Conservation (phyloP, 2,888 invertebrate species). For the Plusia festucae region DNA sequence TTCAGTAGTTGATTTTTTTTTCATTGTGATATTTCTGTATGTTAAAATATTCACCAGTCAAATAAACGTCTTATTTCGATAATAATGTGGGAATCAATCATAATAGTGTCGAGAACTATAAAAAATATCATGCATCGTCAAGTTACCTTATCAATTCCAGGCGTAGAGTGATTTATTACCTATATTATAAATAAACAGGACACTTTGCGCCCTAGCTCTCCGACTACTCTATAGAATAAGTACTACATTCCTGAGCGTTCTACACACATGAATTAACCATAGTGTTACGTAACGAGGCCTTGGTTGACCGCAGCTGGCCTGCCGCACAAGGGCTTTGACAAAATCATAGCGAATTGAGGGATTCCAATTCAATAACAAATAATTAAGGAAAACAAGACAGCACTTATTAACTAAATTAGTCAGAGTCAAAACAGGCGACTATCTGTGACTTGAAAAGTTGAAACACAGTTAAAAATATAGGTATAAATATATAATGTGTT, state of each 20-base stretch:
- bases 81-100: no score
- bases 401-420: no score
- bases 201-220: constrained; percentile 30
- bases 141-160: constrained; percentile 8
- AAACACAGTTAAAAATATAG: no score
- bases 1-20: no score
- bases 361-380: no score
- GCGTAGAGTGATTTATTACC: constrained; percentile 28
- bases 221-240: constrained; percentile 47
- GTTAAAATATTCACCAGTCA: no score
- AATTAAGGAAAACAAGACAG: neutral
- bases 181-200: constrained; percentile 10
- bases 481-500: no score
- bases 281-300: constrained; percentile 78
- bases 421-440: no score
- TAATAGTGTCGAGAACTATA: no score
- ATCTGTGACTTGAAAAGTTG: no score
- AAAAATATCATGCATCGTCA: neutral
- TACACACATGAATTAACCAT: constrained; percentile 82
- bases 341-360: neutral
- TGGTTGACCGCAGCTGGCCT: constrained; percentile 69
- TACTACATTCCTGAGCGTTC: constrained; percentile 77
- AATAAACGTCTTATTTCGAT: no score
- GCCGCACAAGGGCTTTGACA: constrained; percentile 15
- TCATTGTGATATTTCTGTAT: no score